Conservation (phyloP, 2,797 vertebrate genomes). For the Ceryle rudis region DNA sequence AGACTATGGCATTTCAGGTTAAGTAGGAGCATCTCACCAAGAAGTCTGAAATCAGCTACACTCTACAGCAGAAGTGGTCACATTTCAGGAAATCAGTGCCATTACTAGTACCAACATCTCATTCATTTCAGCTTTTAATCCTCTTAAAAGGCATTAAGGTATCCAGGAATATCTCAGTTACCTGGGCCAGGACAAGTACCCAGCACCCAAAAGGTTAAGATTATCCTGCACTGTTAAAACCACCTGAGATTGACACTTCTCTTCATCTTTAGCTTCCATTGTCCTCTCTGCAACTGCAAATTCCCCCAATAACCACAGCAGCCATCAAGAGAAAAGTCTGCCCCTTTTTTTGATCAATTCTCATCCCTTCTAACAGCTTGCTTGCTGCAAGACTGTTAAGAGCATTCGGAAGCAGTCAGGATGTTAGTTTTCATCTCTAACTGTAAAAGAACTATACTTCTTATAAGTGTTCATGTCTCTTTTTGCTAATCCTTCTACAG, state of each 20-base stretch:
- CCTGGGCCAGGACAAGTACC: background rate
- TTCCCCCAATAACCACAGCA: background rate
- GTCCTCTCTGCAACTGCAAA: background rate
- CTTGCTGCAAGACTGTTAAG: background rate
- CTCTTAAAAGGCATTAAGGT: background rate
- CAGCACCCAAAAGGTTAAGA: background rate
- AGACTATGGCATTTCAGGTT: background rate
- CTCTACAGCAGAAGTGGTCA: background rate
- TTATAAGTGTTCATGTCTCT: background rate
- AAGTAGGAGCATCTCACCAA: background rate
- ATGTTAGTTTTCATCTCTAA: constrained; percentile 11
- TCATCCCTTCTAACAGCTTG: constrained; percentile 35
- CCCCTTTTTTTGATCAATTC: background rate
- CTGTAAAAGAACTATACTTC: constrained; percentile 23
- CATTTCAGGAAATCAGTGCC: background rate
- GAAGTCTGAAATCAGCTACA: background rate
- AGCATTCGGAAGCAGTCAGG: constrained; percentile 14
- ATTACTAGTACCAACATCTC: background rate
- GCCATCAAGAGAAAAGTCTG: background rate
- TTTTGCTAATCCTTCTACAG: constrained; percentile 10
- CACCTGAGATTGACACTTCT: background rate
- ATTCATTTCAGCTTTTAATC: background rate
- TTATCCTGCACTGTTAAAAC: background rate
- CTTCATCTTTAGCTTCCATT: background rate
- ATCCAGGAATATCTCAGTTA: background rate